phyloP scores from a whole-genome alignment of 2,113 vertebrate genomes.

The Hylia prasina region DNA sequence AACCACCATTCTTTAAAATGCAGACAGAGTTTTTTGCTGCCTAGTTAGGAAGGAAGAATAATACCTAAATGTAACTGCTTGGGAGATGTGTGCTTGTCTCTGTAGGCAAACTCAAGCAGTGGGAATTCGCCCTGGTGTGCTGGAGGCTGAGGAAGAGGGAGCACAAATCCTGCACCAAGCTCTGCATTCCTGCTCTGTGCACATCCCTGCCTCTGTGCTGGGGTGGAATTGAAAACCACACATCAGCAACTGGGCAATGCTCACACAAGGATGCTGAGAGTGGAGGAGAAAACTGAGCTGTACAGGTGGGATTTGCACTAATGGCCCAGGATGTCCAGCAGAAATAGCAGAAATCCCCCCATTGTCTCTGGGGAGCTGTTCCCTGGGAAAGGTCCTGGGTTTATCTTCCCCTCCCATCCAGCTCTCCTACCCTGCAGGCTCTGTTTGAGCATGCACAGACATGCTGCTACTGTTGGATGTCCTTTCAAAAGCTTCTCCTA shows the following conservation, averaged over 20 bases:
- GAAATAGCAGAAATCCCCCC: too few species aligned
- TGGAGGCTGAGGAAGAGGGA: neutral
- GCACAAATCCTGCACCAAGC: neutral
- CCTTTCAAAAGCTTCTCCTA: neutral
- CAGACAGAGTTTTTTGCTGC: neutral
- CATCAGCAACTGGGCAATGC: neutral
- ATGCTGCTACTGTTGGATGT: neutral
- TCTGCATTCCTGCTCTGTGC: accelerated
- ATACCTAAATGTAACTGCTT: neutral
- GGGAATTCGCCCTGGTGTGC: neutral
- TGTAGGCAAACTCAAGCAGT: neutral
- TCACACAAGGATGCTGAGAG: neutral
- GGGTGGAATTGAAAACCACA: neutral
- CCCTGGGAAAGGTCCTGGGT: neutral
- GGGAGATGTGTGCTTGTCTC: neutral
- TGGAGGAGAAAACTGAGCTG: neutral
- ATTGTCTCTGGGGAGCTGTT: neutral
- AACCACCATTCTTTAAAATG: neutral
- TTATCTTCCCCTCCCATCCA: neutral
- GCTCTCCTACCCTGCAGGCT: neutral
- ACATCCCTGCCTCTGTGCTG: neutral
- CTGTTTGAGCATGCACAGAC: neutral
- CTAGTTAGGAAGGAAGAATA: neutral
- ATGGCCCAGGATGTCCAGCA: neutral
- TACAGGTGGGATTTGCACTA: neutral